phyloP scores from a whole-genome alignment of 2,888 invertebrate genomes.

The Diloba caeruleocephala region DNA sequence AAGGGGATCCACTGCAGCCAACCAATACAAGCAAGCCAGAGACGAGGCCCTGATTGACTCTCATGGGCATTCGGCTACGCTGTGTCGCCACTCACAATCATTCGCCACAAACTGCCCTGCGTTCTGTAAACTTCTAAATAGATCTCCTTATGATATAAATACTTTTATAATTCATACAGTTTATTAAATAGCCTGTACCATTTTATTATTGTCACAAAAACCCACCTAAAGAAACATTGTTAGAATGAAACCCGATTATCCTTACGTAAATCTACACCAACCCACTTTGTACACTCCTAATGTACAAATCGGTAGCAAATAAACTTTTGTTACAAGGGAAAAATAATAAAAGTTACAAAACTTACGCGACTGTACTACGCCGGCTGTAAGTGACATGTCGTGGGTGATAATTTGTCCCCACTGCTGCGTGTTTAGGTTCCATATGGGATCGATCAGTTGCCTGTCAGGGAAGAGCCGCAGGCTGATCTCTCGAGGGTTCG shows the following conservation, averaged over 20 bases:
- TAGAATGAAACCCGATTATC: slow-evolving; percentile 26
- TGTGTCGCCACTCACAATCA: no score
- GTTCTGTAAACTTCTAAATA: no score
- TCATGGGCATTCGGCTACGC: no score
- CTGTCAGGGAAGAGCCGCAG: slow-evolving; percentile 92
- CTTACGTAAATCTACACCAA: slow-evolving; percentile 24
- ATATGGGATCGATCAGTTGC: slow-evolving; percentile 91
- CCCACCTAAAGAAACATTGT: slow-evolving; percentile 12
- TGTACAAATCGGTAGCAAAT: slow-evolving; percentile 16
- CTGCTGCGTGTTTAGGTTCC: slow-evolving; percentile 93
- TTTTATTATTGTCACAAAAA: slow-evolving; percentile 1
- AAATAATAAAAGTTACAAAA: slow-evolving; percentile 49
- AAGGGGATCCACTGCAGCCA: no score
- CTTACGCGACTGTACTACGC: slow-evolving; percentile 93
- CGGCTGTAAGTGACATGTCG: slow-evolving; percentile 93
- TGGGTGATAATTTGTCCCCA: slow-evolving; percentile 95
- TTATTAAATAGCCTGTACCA: slow-evolving; percentile 8
- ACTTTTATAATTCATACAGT: slow-evolving; percentile 11
- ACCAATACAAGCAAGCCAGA: no score
- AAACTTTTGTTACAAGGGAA: slow-evolving; percentile 2
- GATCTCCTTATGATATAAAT: no score
- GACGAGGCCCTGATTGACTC: no score
- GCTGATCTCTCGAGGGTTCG: slow-evolving; percentile 92
- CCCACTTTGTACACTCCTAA: neutral
- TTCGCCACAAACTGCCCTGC: no score